Base-by-base conservation (phyloP, 2,113 vertebrate genomes). In the Sinosuthora webbiana region DNA sequence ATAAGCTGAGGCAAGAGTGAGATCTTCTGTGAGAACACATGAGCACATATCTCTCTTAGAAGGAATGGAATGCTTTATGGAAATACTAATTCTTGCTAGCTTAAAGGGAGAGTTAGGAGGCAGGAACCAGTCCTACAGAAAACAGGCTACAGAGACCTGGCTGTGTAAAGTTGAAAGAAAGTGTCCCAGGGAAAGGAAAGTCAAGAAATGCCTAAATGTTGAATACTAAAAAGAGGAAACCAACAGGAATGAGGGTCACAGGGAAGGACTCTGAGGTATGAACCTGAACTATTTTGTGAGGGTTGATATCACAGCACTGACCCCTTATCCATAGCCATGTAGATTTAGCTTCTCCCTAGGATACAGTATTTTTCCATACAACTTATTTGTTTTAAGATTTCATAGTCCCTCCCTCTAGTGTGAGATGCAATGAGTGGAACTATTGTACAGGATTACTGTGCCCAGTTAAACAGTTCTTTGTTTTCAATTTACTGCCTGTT, bases 271-370 rank as follows among this genome's bases (percentile, higher is more conserved):
- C 50, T 30, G 42, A 80, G 25, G 6, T 11, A 71, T 1, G 2
- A 81, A 19, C 16, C 33, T 67, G 22, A 87, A 80, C 52, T 39
- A 45, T 2, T 0, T 42, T 52, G 25, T n/a, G 31, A 1, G 0
- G 28, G 12, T 30, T 47, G 30, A 20, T 55, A 37, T 21, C 18
- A 15, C 14, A 79, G 35, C 74, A 57, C 33, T 77, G 55, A 2
- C 13, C 49, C 25, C 79, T 56, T 73, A 39, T 69, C 76, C 25
- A 37, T 25, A 73, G 13, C 0, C 1, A 42, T 31, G 8, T 53
- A 82, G 56, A 67, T 81, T 93, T 65, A 89, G 15, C n/a, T 79
- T 2, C 42, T 57, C 13, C 18, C 21, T 47, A 86, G 33, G 62
- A 71, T 60, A 33, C 4, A 35, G 50, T 80, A 74, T 82, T 83